Percentiles rank a stretch among this genome's conserved stretches.
These are phyloP conservation scores for Oscheius onirici DNA, from an alignment of 2,888 invertebrate genomes.

Conservation along the genomic window DNA sequence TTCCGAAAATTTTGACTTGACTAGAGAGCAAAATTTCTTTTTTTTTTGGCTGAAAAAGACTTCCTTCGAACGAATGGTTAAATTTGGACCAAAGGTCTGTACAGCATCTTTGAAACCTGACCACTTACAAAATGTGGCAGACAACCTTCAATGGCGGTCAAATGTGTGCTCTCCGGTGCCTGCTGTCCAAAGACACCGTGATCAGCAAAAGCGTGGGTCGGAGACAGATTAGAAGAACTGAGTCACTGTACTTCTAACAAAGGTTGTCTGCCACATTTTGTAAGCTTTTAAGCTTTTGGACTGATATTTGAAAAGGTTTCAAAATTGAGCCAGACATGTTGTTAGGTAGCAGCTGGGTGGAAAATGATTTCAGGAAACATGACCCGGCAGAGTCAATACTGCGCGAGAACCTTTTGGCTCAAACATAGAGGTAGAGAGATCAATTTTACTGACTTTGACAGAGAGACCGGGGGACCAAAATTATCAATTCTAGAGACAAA, in stretches of 20 bases:
- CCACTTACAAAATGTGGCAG: neutral
- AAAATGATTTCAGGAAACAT: constrained; percentile 27
- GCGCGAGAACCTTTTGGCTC: neutral
- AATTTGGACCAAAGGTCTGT: neutral
- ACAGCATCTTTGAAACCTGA: neutral
- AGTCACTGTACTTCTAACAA: neutral
- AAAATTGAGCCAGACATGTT: neutral
- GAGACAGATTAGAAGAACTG: neutral
- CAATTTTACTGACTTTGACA: neutral
- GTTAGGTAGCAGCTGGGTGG: neutral
- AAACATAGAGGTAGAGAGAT: neutral
- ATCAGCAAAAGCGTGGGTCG: neutral
- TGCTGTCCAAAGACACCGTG: neutral
- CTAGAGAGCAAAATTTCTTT: neutral
- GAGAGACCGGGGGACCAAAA: neutral
- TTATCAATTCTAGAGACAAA: neutral
- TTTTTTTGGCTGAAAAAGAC: neutral
- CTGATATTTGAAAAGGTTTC: neutral
- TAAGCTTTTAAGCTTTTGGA: neutral
- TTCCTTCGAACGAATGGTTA: neutral
- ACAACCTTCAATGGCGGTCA: neutral
- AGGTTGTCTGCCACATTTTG: too few species aligned
- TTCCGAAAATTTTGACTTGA: neutral
- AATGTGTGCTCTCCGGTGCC: too few species aligned
- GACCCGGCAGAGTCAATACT: constrained; percentile 28